Conservation (phyloP, 2,888 invertebrate species). For the Diarsia rubi region DNA sequence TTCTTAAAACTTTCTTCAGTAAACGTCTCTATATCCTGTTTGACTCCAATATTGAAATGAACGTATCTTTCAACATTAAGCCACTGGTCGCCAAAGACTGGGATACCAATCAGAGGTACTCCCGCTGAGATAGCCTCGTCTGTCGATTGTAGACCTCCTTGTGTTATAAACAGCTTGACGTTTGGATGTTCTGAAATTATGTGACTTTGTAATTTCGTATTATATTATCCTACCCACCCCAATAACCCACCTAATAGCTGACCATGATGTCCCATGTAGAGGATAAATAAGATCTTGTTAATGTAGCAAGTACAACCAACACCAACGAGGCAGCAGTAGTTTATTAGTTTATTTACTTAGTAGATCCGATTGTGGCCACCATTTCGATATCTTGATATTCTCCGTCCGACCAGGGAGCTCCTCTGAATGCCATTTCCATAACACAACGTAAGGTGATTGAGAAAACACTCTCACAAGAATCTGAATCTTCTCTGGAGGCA, state of each 20-base stretch:
- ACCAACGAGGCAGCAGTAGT: background rate
- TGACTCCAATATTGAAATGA: slow-evolving; percentile 73
- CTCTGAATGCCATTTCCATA: slow-evolving; percentile 34
- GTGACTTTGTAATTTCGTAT: background rate
- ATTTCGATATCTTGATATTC: slow-evolving; percentile 26
- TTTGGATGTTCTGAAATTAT: slow-evolving; percentile 80
- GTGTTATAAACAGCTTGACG: slow-evolving; percentile 84
- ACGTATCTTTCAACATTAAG: slow-evolving; percentile 76
- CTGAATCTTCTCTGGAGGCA: slow-evolving; percentile 11
- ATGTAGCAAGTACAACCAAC: too few species aligned
- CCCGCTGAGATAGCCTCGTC: slow-evolving; percentile 82
- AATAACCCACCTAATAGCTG: too few species aligned
- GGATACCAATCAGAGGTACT: slow-evolving; percentile 82
- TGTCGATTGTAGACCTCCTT: slow-evolving; percentile 85
- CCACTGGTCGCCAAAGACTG: slow-evolving; percentile 82
- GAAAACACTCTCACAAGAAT: slow-evolving; percentile 27
- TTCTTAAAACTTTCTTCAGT: slow-evolving; percentile 66
- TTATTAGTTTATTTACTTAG: slow-evolving; percentile 12
- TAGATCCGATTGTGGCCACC: slow-evolving; percentile 45
- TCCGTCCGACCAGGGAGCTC: slow-evolving; percentile 22
- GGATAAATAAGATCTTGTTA: too few species aligned
- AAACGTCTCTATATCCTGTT: slow-evolving; percentile 72
- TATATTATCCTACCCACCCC: background rate
- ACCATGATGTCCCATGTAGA: too few species aligned
- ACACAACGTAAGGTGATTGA: slow-evolving; percentile 15